Evolutionary conservation across 2,113 vertebrate genomes (phyloP), one percentile per base, ranked within the genome.

Genomic region (Channa argus): DNA sequence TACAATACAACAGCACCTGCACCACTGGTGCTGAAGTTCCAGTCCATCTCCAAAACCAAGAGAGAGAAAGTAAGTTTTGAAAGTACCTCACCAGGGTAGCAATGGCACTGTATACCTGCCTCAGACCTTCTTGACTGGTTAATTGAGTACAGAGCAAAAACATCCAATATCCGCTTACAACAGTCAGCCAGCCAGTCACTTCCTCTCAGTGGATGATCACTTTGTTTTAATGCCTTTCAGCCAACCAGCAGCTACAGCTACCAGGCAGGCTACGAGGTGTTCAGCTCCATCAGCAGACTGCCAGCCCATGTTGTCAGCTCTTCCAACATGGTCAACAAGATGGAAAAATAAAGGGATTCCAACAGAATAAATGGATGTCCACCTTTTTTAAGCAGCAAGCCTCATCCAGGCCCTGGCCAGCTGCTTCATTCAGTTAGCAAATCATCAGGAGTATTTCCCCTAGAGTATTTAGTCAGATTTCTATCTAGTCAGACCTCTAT

Each of bases 191-290:
- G 63, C 41, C 63, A 68, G 45, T n/a, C 37, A 41, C 55, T 34
- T 66, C 68, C 72, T 24, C 14, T 9, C 37, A 50, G 72, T 1
- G 37, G 61, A 49, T 49, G 41, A 62, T 65, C 72, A 66, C 24
- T 66, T 77, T 43, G 44, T 77, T 12, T 56, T 41, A 58, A 71
- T 24, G n/a, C 49, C 64, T 49, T 41, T 65, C 38, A 43, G 55
- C 43, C 50, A 66, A 44, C 53, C 45, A 38, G 62, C 56, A 67
- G 52, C 53, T 43, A 15, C 13, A 65, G 55, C 53, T 15, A 60
- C 6, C 34, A 38, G 33, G 38, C 50, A 49, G 54, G 53, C 49
- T 55, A 61, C 47, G 33, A 55, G 60, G 38, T n/a, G 60, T 55
- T 41, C 43, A 44, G 45, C 52, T 69, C 68, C 34, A 41, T 15